Base-by-base conservation (phyloP, 2,888 invertebrate species). In the Pyrocoelia pectoralis region DNA sequence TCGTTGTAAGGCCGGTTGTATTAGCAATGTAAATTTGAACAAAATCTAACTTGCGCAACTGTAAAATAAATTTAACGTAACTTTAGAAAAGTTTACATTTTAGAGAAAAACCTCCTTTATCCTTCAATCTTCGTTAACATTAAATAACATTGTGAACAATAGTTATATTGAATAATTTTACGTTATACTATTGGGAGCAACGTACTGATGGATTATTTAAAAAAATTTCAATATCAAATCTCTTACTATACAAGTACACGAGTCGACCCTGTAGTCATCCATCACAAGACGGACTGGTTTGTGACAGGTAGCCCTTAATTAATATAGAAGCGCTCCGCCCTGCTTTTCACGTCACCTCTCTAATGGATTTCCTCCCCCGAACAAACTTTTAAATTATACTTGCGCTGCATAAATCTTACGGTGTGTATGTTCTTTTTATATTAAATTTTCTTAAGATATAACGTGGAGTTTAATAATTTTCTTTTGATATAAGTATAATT, bases 261-360 rank as follows among this genome's bases (percentile, higher is more conserved):
- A 73, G 76, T 72, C 76, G 77, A 75, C 76, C 70, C 74, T 77
- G 77, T 70, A 73, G 75, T 76, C 79, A 79, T 79, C 79, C 77
- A 79, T 79, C 79, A 79, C 75, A 71, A 74, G 77, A 76, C 76
- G 75, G 75, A 76, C 74, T 76, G 77, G 76, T 73, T 75, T 75
- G 77, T 80, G 79, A 80, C 79, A 80, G 79, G 78, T 80, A 77
- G 78, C 76, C 79, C 78, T 79, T 80, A 80, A 80, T 80, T 80
- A 80, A 80, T 80, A 80, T 79, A 79, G 79, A 78, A 78, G 76
- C 77, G 77, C 77, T 76, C 77, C 79, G 75, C 78, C 76, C 76
- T 74, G 77, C 77, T 77, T 78, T 79, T 78, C 78, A 77, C 78
- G 78, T 78, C 77, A 78, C 76, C 76, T 75, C 76, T 75, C 77